Evolutionary conservation across 2,888 invertebrate species (phyloP), one percentile per base, ranked within the genome.

Genomic region (Panorpa germanica): DNA sequence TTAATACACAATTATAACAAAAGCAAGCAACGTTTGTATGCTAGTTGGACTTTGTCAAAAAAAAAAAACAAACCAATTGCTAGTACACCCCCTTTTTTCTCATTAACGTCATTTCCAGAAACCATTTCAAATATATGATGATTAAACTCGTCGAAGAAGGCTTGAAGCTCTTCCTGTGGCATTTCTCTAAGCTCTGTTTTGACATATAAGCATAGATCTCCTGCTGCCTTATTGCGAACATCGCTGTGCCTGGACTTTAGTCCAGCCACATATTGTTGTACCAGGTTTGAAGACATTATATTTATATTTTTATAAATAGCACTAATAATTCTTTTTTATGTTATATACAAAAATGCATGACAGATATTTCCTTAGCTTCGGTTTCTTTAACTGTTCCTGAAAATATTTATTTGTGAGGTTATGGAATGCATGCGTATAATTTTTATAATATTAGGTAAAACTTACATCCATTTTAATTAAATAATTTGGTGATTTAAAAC

Each of bases 101-200:
- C 93, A 54, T 85, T 82, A 19, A 81, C 73, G 50, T 95, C 91
- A 25, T 76, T 71, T 41, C 86, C 83, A 9, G 85, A 83, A 3
- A 93, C 86, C 91, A 95, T 88, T 51, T 90, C 86, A 50, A 85
- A 86, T 39, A 95, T 91, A 47, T 88, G 83, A 47, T 86, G 83
- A 50, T 91, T 91, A 48, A 93, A 88, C 40, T 86, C 85, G 49
- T 95, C 93, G 53, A 93, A 75, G 50, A 95, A 93, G 35, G 71
- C 65, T 14, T 80, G 77, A 38, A 90, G 69, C 47, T 91, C 91
- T 48, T 93, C 93, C 34, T 76, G 74, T 2, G 85, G 77, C 41
- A 85, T 81, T 55, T 88, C 90, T 5, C 85, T 68, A 28, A 90
- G 52, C 47, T 90, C 90, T 5, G 86, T 86, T 50, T 83, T 86